Evolutionary conservation across 2,113 vertebrate genomes (phyloP), one percentile per base, ranked within the genome.

Genomic region (Eretmodus cyanostictus): DNA sequence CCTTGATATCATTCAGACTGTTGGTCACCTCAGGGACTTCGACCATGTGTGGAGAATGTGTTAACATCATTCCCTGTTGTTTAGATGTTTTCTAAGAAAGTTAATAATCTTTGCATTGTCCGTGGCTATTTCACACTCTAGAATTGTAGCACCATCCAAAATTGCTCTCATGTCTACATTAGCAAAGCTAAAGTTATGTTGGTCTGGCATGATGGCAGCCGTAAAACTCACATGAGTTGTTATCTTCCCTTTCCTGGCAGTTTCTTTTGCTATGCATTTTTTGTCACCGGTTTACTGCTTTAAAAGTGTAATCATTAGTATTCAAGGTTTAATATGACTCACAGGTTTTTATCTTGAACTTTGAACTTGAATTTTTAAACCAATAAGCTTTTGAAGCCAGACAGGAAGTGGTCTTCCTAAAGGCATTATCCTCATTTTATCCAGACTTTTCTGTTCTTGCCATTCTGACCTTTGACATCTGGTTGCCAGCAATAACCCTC

Each of bases 401-500:
- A 38, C 19, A 66, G 8, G 36, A 13, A 27, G 34, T 54, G 1
- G 22, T 24, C 16, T 80, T 81, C 13, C 29, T 38, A 27, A 82
- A 27, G 14, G 16, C 8, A 9, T 47, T 10, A 34, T 12, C 14
- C 0, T 51, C 4, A 16, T 51, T 61, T 82, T 61, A 59, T 22
- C 29, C 19, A 9, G 51, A 61, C 49, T 2, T 36, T 40, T 78
- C 34, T 53, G 40, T 10, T 51, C 22, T 34, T 13, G 24, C 29
- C 27, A 19, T 22, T 55, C 80, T 90, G 82, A 85, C 42, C 47
- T 54, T 19, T 86, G 85, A 87, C 82, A 57, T 84, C 29, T 83
- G 91, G 96, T 95, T 96, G 93, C 93, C 95, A 96, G 92, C 84
- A 92, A 95, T 92, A 95, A 96, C 88, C 87, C 96, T 91, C 93